Conservation (phyloP, 35 echinoderm and acorn worm species). For the Patiria miniata region DNA sequence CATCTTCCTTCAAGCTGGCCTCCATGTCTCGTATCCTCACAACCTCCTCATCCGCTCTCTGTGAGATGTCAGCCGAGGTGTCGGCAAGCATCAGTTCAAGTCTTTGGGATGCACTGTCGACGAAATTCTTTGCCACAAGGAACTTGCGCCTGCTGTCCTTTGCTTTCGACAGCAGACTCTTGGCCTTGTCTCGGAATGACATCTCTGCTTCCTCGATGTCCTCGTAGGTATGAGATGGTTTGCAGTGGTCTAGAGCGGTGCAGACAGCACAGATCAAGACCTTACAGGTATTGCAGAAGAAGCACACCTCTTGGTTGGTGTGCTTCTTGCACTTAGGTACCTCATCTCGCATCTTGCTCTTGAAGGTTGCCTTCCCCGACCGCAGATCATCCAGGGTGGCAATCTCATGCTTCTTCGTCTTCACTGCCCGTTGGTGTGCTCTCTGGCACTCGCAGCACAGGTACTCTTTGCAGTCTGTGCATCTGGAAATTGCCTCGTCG, state of each 20-base stretch:
- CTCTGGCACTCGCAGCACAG: not conserved
- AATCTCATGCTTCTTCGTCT: conserved; percentile 8
- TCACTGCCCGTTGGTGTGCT: not conserved
- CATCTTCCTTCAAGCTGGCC: not conserved
- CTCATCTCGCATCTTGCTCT: conserved; percentile 20
- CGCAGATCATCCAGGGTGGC: not conserved
- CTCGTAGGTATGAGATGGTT: not conserved
- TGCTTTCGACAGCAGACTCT: not conserved
- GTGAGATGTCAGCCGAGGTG: not conserved
- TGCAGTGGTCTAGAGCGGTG: conserved; percentile 7
- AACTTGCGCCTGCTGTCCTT: not conserved
- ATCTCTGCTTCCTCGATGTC: not conserved
- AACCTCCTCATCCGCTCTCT: conserved; percentile 6
- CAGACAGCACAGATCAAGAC: conserved; percentile 2
- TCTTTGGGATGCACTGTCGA: not conserved
- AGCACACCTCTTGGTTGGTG: not conserved
- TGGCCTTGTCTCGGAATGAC: not conserved
- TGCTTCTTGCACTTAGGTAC: conserved; percentile 5
- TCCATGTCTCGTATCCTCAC: not conserved
- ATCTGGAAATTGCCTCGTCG: not conserved
- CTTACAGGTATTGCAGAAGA: conserved; percentile 2
- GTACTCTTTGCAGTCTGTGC: not conserved
- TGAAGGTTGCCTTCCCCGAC: not conserved
- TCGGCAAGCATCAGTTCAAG: not conserved
- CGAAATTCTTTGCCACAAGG: not conserved